A percentile compares a stretch with the other conserved stretches of the same genome.
These are phyloP conservation scores for Gobio gobio DNA, from an alignment of 2,113 vertebrate species.

Conservation along the genomic window DNA sequence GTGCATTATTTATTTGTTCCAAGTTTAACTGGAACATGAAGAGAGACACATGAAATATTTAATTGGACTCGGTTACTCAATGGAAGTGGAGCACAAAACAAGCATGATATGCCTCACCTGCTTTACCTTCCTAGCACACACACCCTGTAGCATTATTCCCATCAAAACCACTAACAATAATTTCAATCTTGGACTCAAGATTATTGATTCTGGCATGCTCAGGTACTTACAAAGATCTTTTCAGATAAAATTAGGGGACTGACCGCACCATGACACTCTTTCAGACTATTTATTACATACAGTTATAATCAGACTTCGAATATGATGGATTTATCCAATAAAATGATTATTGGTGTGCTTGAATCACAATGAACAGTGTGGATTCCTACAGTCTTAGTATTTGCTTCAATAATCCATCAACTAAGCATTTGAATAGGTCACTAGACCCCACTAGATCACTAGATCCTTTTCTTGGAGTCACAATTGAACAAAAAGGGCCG, in stretches of 20 bases:
- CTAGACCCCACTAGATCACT: background rate
- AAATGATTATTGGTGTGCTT: background rate
- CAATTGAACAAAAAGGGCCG: background rate
- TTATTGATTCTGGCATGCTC: conserved; percentile 22
- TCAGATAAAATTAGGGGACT: too few species aligned
- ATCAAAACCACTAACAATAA: conserved; percentile 8
- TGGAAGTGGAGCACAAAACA: background rate
- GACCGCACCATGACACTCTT: too few species aligned
- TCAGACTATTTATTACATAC: too few species aligned
- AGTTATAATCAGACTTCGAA: too few species aligned
- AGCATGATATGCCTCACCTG: background rate
- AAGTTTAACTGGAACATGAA: background rate
- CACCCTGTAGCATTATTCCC: background rate
- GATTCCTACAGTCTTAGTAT: background rate
- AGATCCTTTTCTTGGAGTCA: background rate
- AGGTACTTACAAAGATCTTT: too few species aligned
- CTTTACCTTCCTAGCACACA: background rate
- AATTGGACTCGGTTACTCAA: background rate
- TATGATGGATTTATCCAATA: too few species aligned
- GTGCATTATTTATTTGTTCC: background rate
- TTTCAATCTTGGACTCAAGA: background rate
- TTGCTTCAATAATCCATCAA: background rate
- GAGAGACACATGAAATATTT: background rate
- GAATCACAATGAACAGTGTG: background rate
- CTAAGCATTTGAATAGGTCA: background rate